Evolutionary conservation across 2,113 vertebrate genomes (phyloP), one percentile per base, ranked within the genome.

Genomic region (Eulemur rufifrons): DNA sequence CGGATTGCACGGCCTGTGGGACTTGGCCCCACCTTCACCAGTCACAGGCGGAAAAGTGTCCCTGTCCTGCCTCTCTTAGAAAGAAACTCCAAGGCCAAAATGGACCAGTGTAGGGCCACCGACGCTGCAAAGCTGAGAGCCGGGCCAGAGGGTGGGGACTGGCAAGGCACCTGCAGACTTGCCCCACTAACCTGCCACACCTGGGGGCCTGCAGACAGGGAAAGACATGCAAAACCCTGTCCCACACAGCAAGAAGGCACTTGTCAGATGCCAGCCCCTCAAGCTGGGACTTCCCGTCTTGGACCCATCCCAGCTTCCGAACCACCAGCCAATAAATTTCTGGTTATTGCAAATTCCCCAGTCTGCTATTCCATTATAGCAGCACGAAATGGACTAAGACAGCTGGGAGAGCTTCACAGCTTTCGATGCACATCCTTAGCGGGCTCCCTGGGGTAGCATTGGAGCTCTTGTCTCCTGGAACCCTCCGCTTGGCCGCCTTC

Each of bases 401-500:
- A 52, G 74, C 47, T 5, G 17, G 2, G 23, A 18, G 10, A 17
- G 20, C 17, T 39, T 32, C 34, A 9, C 10, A 11, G 37, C 71
- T 47, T 50, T 10, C 5, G 18, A 64, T 7, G 25, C 23, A 5
- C 13, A 23, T 5, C 23, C 66, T 10, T 13, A 18, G 39, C 39
- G 25, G 39, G 39, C 13, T 21, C 20, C 47, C 71, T 13, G 32
- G 3, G 27, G 39, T 9, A 47, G 56, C 32, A 37, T 14, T 37
- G 13, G 54, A 17, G 37, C n/a, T 8, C 21, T 12, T 20, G 27
- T 56, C 18, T 47, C 29, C 54, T 47, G 59, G 47, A 7, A 21
- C 4, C 27, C 8, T 15, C 2, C 7, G 0, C 45, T 21, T 4
- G 2, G 18, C 6, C 4, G 6, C 18, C 61, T 63, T 68, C 61